These are phyloP conservation scores for Orientallactaga sibirica DNA, from an alignment of 2,797 vertebrate genomes.

Conservation along the genomic window DNA sequence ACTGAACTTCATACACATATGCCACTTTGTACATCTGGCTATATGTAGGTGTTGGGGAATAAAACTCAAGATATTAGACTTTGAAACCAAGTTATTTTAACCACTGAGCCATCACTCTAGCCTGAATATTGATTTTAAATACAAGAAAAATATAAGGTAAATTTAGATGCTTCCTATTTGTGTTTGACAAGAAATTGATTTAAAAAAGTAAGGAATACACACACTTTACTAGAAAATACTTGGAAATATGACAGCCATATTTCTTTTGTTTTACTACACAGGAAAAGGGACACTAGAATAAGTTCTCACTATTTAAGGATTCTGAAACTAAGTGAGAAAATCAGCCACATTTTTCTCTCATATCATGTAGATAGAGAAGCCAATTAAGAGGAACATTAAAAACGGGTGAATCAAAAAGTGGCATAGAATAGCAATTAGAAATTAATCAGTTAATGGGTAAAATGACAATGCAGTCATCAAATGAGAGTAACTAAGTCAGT, in stretches of 20 bases:
- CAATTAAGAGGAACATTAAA: slow-evolving; percentile 80
- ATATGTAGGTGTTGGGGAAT: too few species aligned
- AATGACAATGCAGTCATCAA: slow-evolving; percentile 66
- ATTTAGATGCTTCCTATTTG: background rate
- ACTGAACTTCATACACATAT: too few species aligned
- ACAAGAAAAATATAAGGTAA: background rate
- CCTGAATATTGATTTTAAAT: background rate
- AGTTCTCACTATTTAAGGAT: background rate
- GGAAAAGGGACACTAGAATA: slow-evolving; percentile 21
- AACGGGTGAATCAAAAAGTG: slow-evolving; percentile 74
- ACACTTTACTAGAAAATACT: background rate
- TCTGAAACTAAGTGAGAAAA: slow-evolving; percentile 59
- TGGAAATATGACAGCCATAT: background rate
- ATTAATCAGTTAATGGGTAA: slow-evolving; percentile 80
- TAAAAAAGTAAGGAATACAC: background rate
- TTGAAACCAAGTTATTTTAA: too few species aligned
- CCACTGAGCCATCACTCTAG: too few species aligned
- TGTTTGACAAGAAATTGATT: background rate
- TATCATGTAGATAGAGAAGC: slow-evolving; percentile 70
- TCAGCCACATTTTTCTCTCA: slow-evolving; percentile 22
- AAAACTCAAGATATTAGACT: too few species aligned
- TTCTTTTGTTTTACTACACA: slow-evolving; percentile 36
- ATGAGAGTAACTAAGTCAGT: slow-evolving; percentile 48
- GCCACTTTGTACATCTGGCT: too few species aligned
- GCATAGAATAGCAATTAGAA: slow-evolving; percentile 80